These are phyloP conservation scores for Haemorhous mexicanus DNA, from an alignment of 2,113 vertebrate species.

Conservation along the genomic window DNA sequence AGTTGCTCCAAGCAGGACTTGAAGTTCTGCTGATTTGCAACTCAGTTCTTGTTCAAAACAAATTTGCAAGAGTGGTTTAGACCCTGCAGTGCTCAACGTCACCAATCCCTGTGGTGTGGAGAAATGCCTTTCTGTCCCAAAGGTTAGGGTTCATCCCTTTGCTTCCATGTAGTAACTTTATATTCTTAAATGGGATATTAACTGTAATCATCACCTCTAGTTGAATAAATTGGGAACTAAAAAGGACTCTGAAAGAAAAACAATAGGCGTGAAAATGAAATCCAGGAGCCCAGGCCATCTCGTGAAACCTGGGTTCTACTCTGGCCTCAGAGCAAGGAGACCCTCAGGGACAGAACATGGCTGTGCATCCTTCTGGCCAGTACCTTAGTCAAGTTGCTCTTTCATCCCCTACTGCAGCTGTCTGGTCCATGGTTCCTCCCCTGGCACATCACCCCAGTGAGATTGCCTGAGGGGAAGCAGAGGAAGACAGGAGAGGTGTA, in stretches of 20 bases:
- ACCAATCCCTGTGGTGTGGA: rapidly evolving
- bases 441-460: background rate
- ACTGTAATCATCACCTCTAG: background rate
- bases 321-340: background rate
- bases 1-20: background rate
- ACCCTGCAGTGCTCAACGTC: background rate
- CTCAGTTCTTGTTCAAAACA: background rate
- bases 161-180: background rate
- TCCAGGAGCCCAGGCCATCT: background rate
- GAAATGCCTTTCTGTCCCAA: background rate
- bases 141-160: background rate
- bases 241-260: background rate
- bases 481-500: background rate
- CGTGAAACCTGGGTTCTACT: background rate
- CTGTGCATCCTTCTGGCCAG: background rate
- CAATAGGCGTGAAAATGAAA: background rate
- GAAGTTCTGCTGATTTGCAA: background rate
- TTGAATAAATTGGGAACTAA: background rate
- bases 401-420: background rate
- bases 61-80: background rate
- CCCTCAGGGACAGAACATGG: background rate
- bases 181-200: background rate
- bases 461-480: background rate
- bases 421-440: background rate
- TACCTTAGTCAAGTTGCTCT: background rate